phyloP scores from a whole-genome alignment of 2,888 invertebrate genomes.

The Sericinus montela region DNA sequence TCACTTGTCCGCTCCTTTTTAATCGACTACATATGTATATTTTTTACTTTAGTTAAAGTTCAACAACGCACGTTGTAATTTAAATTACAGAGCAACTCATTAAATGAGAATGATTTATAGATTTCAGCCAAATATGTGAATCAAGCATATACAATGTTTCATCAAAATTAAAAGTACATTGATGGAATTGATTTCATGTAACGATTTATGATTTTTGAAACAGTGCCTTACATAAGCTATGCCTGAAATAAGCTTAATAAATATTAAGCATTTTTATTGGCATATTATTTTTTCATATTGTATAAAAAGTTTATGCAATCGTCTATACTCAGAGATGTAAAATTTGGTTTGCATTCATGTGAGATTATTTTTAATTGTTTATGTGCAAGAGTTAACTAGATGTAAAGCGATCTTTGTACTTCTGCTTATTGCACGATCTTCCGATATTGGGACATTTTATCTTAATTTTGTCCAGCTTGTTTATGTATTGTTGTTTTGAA shows the following conservation, averaged over 20 bases:
- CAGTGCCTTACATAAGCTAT: slow-evolving; percentile 18
- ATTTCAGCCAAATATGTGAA: no score
- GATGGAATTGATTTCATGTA: background rate
- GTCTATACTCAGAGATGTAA: slow-evolving; percentile 19
- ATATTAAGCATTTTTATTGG: slow-evolving; percentile 20
- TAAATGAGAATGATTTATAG: no score
- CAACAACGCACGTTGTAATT: no score
- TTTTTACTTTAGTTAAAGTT: no score
- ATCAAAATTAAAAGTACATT: slow-evolving; percentile 2
- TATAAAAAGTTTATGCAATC: background rate
- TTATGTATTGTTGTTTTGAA: slow-evolving; percentile 50
- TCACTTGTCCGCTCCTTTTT: no score
- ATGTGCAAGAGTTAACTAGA: slow-evolving; percentile 33
- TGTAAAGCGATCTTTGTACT: slow-evolving; percentile 40
- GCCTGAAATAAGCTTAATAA: slow-evolving; percentile 7
- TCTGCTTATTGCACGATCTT: slow-evolving; percentile 61
- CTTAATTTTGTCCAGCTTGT: slow-evolving; percentile 51
- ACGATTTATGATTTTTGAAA: slow-evolving; percentile 1
- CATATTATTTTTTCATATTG: slow-evolving; percentile 23
- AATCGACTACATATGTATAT: no score
- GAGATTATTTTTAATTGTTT: slow-evolving; percentile 39
- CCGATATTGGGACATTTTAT: slow-evolving; percentile 43
- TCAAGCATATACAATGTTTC: background rate
- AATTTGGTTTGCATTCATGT: slow-evolving; percentile 19
- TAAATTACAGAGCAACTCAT: no score